Conservation (phyloP, 2,888 invertebrate genomes). For the Boloria euphrosyne region DNA sequence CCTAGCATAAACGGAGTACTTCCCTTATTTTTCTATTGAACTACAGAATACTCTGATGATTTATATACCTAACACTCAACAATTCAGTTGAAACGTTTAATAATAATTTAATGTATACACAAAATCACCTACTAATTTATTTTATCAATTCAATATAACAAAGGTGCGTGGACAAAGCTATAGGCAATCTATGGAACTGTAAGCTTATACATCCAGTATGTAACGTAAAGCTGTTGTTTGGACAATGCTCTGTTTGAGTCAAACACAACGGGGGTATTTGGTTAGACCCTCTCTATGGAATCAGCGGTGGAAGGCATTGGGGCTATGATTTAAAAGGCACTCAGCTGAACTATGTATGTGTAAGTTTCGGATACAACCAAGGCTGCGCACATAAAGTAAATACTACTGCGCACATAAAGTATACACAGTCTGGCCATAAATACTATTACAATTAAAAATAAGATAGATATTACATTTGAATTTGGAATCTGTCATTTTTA, state of each 20-base stretch:
- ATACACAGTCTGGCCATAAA: too few species aligned
- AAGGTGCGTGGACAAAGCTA: constrained; percentile 8
- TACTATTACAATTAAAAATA: too few species aligned
- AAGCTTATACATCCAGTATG: constrained; percentile 20
- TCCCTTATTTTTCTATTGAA: too few species aligned
- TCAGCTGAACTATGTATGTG: constrained; percentile 31
- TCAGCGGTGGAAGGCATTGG: constrained; percentile 12
- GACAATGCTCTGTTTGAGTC: constrained; percentile 23
- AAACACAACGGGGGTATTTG: constrained; percentile 32
- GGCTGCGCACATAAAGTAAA: constrained; percentile 8
- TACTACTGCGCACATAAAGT: too few species aligned
- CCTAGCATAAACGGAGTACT: too few species aligned
- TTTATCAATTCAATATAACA: constrained; percentile 14
- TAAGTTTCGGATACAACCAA: constrained; percentile 20
- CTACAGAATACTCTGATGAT: too few species aligned
- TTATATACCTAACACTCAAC: too few species aligned
- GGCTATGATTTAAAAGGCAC: constrained; percentile 32
- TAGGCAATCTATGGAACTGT: constrained; percentile 19
- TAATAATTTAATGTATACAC: too few species aligned
- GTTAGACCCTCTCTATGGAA: constrained; percentile 22
- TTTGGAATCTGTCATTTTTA: too few species aligned
- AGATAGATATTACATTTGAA: too few species aligned
- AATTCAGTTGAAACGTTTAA: too few species aligned
- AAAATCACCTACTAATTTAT: not conserved
- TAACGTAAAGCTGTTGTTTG: constrained; percentile 27